Evolutionary conservation across 2,113 vertebrate genomes (phyloP).

Genomic region (Myrmecobius fasciatus): DNA sequence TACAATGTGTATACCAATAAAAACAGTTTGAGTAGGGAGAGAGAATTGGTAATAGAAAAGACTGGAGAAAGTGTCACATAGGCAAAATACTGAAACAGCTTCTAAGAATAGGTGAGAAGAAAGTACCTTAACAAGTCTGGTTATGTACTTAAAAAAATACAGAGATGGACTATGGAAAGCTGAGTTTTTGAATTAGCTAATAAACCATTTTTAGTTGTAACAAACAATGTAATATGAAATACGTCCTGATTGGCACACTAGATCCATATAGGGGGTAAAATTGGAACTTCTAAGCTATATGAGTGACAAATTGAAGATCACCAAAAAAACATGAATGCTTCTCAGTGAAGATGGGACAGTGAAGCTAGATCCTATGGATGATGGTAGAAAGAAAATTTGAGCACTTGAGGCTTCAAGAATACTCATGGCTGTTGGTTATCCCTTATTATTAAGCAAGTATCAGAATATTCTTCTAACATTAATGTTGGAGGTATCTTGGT

Average conservation of each 20-base stretch:
- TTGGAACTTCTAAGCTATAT: neutral
- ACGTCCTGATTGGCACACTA: neutral
- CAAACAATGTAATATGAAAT: neutral
- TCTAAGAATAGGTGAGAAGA: neutral
- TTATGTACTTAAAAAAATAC: no score
- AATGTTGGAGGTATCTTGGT: neutral
- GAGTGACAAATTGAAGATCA: neutral
- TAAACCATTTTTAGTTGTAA: neutral
- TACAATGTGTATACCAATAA: neutral
- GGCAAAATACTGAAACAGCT: neutral
- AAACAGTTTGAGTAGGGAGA: neutral
- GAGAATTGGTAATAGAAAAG: neutral
- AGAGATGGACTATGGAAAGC: neutral
- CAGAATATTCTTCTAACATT: neutral
- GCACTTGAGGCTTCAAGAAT: neutral
- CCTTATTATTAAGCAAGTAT: no score
- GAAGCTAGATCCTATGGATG: neutral
- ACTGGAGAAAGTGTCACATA: neutral
- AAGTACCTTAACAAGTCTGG: neutral
- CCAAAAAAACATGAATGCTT: neutral
- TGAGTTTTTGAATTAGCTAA: neutral
- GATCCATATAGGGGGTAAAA: neutral
- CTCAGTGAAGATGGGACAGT: neutral
- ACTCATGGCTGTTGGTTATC: neutral
- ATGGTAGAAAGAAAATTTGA: neutral